Percentiles rank a stretch among this genome's conserved stretches.
These are phyloP conservation scores for Dynastes grantii DNA, from an alignment of 2,888 invertebrate genomes.

Conservation along the genomic window DNA sequence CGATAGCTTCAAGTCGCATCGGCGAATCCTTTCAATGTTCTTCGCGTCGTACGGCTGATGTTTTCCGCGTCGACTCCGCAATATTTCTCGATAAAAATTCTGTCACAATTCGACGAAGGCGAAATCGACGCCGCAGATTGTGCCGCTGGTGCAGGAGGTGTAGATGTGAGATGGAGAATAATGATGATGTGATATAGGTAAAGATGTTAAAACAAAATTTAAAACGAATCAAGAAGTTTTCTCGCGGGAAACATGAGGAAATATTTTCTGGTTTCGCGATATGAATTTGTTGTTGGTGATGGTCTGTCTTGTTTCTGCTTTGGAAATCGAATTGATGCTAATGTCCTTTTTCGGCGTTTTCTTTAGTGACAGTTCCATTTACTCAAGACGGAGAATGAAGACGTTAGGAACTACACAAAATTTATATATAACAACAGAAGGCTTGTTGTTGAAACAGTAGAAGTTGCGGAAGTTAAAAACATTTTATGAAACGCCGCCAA, in stretches of 20 bases:
- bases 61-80: background rate
- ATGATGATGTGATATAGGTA: slow-evolving; percentile 1
- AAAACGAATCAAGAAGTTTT: background rate
- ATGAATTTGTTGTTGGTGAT: too few relatives aligned
- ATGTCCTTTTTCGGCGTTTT: too few relatives aligned
- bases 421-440: too few relatives aligned
- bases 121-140: slow-evolving; percentile 15
- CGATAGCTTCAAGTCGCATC: slow-evolving; percentile 43
- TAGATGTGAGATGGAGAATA: background rate
- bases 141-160: background rate
- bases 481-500: too few relatives aligned
- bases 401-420: too few relatives aligned
- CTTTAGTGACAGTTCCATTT: too few relatives aligned
- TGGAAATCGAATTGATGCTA: too few relatives aligned
- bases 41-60: slow-evolving; percentile 17
- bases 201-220: background rate
- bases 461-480: too few relatives aligned
- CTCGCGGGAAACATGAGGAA: background rate
- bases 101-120: background rate
- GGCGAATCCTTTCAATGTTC: slow-evolving; percentile 26
- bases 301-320: too few relatives aligned
- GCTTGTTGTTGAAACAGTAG: too few relatives aligned
- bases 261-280: too few relatives aligned
- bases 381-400: too few relatives aligned
- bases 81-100: slow-evolving; percentile 21